Percentiles rank a stretch among this genome's conserved stretches.
These are phyloP conservation scores for Girardinichthys multiradiatus DNA, from an alignment of 2,113 vertebrate genomes.

Conservation along the genomic window DNA sequence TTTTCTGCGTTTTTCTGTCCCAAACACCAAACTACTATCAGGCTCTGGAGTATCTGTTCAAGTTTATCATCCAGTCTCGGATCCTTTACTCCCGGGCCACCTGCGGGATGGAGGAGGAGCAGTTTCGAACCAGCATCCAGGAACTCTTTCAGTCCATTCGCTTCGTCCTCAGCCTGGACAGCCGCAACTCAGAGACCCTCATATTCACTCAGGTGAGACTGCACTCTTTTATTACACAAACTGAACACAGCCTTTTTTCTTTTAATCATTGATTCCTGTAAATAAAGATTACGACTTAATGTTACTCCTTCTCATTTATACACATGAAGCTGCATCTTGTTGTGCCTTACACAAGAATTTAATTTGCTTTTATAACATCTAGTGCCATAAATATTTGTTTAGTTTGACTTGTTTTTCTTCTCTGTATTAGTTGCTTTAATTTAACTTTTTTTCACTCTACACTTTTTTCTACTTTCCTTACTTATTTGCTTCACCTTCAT, in stretches of 20 bases:
- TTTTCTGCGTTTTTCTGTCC: neutral
- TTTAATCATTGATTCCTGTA: neutral
- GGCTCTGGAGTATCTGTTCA: conserved; percentile 98
- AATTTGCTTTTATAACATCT: neutral
- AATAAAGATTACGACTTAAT: neutral
- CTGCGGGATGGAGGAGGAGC: conserved; percentile 96
- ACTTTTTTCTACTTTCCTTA: conserved; percentile 33
- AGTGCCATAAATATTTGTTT: neutral
- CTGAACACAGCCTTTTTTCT: neutral
- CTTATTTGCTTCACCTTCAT: conserved; percentile 29
- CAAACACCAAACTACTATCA: conserved; percentile 49
- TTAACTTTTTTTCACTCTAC: conserved; percentile 47
- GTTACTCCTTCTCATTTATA: neutral
- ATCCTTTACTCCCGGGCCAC: conserved; percentile 97
- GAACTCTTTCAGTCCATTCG: conserved; percentile 98
- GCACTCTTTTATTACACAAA: rapidly evolving
- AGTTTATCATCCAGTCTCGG: conserved; percentile 97
- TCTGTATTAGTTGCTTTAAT: conserved; percentile 30
- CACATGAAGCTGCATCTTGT: neutral
- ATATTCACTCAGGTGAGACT: conserved; percentile 93
- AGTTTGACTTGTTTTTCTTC: neutral
- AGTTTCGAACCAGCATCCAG: conserved; percentile 93
- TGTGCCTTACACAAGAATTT: conserved; percentile 2
- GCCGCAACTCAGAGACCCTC: conserved; percentile 94
- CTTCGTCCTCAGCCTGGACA: conserved; percentile 96